Conservation (phyloP, 2,888 invertebrate genomes). For the Autographa pulchrina region DNA sequence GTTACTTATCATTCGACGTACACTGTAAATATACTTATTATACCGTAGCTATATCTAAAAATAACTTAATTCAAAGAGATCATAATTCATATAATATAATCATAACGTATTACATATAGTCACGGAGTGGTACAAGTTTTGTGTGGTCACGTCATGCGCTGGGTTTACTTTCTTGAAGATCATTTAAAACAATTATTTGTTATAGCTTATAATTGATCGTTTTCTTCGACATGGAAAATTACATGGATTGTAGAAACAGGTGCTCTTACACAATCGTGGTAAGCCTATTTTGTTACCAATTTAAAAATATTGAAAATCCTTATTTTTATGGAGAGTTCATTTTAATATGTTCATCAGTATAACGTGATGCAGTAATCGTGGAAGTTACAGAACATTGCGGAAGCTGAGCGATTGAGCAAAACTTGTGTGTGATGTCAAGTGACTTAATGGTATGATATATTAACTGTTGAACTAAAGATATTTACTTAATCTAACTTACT, state of each 20-base stretch:
- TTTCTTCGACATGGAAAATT: slow-evolving; percentile 5
- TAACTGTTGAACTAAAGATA: slow-evolving; percentile 80
- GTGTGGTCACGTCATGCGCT: slow-evolving; percentile 33
- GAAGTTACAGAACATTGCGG: slow-evolving; percentile 24
- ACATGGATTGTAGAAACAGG: not conserved
- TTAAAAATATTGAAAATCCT: not conserved
- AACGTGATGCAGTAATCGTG: slow-evolving; percentile 14
- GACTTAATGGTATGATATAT: slow-evolving; percentile 75
- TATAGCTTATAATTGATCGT: slow-evolving; percentile 7
- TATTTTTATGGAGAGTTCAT: not conserved
- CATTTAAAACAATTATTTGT: slow-evolving; percentile 22
- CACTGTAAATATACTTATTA: slow-evolving; percentile 62
- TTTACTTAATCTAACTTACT: slow-evolving; percentile 84
- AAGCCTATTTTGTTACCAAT: not conserved
- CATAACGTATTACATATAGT: slow-evolving; percentile 82
- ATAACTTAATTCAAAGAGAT: slow-evolving; percentile 87
- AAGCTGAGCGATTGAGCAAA: slow-evolving; percentile 63
- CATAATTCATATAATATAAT: slow-evolving; percentile 87
- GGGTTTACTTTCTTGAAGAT: slow-evolving; percentile 36
- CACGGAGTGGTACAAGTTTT: slow-evolving; percentile 63
- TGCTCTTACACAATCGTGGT: not conserved
- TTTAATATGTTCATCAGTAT: not conserved
- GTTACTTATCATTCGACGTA: slow-evolving; percentile 58
- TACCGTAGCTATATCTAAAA: slow-evolving; percentile 72
- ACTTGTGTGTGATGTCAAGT: slow-evolving; percentile 74